Base-by-base conservation (phyloP, 2,797 vertebrate species). In the Sebastes nivosus region DNA sequence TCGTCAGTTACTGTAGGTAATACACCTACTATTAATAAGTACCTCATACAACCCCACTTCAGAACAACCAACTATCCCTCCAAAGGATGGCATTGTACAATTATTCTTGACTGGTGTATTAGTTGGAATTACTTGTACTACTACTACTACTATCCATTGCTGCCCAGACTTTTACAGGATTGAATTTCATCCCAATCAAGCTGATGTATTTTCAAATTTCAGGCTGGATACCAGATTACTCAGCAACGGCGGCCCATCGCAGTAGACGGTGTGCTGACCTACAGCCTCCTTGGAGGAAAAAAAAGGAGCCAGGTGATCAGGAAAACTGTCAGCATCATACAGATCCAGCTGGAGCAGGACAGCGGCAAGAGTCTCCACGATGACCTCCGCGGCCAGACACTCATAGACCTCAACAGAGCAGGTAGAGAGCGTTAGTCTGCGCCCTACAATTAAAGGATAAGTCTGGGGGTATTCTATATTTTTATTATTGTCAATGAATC, bases 171-270 rank as follows among this genome's bases (percentile, higher is more conserved):
- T 80, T 50, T 50, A 27, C 18, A 25, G 22, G 4, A 2, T 22
- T 16, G 36, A 14, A 24, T 46, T 46, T 46, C 16, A 18, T 46
- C 42, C 16, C 6, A 46, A 46, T 70, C 95, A 99, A 97, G 96
- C 97, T 9, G 97, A 54, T 55, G 24, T 61, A 14, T 29, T 38
- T 57, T n/a, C 7, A 20, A 32, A 46, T 64, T 55, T 34, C 95
- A 99, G 99, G 96, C 98, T 5, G 99, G 99, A 83, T 99, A 99
- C 95, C 99, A 99, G 91, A 99, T 99, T 89, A 99, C 98, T 65
- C 99, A 99, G 89, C 98, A 97, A 80, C 96, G 99, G 88, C 93
- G 94, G 87, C 98, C 99, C 18, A 94, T 99, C 5, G 99, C 98
- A 0, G 96, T 97, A 32, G 96, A 96, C 4, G 99, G 99, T 66